A percentile compares a stretch with the other conserved stretches of the same genome.
Evolutionary conservation across 2,113 vertebrate species (phyloP).

Genomic region (Myotis yumanensis): DNA sequence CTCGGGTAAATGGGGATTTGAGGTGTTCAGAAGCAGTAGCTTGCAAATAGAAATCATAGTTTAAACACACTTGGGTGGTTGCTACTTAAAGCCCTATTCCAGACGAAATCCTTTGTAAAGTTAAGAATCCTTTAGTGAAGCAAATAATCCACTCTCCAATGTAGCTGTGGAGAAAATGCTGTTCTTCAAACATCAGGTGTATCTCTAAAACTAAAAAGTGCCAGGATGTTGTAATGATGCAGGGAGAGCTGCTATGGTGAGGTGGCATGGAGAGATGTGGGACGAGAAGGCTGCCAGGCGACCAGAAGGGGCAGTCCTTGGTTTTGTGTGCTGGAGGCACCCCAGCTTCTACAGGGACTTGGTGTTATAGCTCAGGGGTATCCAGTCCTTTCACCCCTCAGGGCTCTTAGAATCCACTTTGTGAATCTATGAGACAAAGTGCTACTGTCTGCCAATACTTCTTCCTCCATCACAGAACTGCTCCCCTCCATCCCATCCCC

Average conservation of each 20-base stretch:
- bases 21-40: slow-evolving; percentile 23
- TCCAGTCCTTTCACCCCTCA: not conserved
- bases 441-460: not conserved
- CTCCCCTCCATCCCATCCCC: too few relatives aligned
- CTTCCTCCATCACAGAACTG: not conserved
- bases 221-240: not conserved
- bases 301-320: not conserved
- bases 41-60: slow-evolving; percentile 47
- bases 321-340: not conserved
- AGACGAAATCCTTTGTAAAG: slow-evolving; percentile 61
- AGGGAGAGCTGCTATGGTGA: not conserved
- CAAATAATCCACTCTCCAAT: slow-evolving; percentile 57
- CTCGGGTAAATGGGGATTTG: not conserved
- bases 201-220: not conserved
- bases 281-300: not conserved
- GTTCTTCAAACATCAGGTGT: slow-evolving; percentile 7
- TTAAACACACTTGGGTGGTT: slow-evolving; percentile 15
- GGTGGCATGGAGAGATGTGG: not conserved
- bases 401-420: not conserved
- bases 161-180: slow-evolving; percentile 1
- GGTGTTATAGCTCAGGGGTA: not conserved
- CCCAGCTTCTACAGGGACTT: not conserved
- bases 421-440: not conserved
- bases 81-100: slow-evolving; percentile 50
- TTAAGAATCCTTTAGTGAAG: slow-evolving; percentile 57